Evolutionary conservation across 2,888 invertebrate genomes (phyloP), one percentile per base, ranked within the genome.

Genomic region (Harpalus rubripes): DNA sequence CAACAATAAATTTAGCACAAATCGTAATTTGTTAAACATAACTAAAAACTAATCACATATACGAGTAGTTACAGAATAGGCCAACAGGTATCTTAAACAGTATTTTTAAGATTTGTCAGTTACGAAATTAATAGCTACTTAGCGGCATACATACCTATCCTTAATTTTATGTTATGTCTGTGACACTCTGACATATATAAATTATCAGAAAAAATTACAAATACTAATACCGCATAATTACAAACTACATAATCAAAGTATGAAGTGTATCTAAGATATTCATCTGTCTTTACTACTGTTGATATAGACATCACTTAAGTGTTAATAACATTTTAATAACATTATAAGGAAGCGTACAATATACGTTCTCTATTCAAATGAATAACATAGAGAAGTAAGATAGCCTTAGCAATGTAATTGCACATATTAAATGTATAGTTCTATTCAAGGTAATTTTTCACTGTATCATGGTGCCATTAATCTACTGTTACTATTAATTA

Each of bases 361-460:
- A 52, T 52, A 52, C 12, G 12, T 52, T 52, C 12, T 10, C 44
- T 52, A 52, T 52, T 52, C 44, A 52, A 52, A 52, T 52, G 44
- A 12, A 52, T 52, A 52, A 52, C 10, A 12, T 0, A 52, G 10
- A 52, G 3, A 52, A 52, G 7, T 52, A 52, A 52, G 44, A 52
- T 52, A 52, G 5, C 12, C 44, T 8, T 12, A 52, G 44, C 10
- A 52, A 6, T 10, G 44, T 52, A 52, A 52, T 52, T 52, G 12
- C 12, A 52, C 12, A 12, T n/a, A n/a, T 12, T 6, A 52, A 52
- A 52, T 52, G 12, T 52, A 52, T 52, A 12, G 2, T 3, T 12
- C 44, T 52, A 52, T 52, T 52, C 44, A 52, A 52, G 44, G 44
- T 52, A 52, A 52, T 52, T 52, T 52, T 52, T 52, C 44, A 52